phyloP scores from a whole-genome alignment of 2,888 invertebrate genomes.

The Mystacides longicornis region DNA sequence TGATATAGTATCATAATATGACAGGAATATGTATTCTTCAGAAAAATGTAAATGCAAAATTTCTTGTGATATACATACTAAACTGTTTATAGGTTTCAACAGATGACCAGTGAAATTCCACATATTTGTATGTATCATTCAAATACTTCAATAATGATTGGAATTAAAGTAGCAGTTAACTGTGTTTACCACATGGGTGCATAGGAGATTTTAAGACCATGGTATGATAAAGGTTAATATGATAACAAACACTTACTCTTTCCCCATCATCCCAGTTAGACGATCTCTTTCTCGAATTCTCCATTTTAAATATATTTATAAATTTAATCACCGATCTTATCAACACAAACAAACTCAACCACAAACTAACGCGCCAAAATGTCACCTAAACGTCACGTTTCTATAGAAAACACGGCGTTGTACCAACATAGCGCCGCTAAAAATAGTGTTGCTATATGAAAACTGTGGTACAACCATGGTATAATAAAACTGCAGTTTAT shows the following conservation, averaged over 20 bases:
- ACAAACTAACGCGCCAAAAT: neutral
- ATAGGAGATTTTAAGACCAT: no score
- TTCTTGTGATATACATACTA: neutral
- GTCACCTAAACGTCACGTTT: neutral
- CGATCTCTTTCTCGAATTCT: neutral
- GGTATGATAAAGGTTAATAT: no score
- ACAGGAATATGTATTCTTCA: no score
- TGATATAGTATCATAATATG: neutral
- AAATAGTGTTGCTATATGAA: neutral
- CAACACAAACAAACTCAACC: neutral
- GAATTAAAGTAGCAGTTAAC: no score
- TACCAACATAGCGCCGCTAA: neutral
- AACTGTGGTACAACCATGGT: neutral
- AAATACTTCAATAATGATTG: neutral
- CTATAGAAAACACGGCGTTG: neutral
- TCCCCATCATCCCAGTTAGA: constrained; percentile 2
- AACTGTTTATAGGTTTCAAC: neutral
- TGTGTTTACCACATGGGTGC: no score
- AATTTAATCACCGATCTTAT: neutral
- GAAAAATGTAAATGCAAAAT: neutral
- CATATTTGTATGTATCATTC: neutral
- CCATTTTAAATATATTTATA: neutral
- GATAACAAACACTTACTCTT: constrained; percentile 1
- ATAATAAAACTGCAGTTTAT: neutral
- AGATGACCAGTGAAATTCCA: neutral